phyloP scores from a whole-genome alignment of 2,113 vertebrate genomes.

The Numenius arquata region DNA sequence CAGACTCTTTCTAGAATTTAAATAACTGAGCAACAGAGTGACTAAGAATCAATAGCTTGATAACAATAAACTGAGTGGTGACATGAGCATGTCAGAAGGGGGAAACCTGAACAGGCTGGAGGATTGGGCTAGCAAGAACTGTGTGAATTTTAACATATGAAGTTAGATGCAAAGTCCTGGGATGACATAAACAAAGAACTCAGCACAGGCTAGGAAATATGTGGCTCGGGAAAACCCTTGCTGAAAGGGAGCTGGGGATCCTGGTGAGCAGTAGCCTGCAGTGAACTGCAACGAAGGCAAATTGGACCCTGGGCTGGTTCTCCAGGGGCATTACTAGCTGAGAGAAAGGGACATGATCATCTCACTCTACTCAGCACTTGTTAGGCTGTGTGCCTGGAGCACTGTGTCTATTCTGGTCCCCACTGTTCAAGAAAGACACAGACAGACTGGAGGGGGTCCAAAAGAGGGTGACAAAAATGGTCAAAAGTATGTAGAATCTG shows the following conservation, averaged over 20 bases:
- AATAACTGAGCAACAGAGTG: neutral
- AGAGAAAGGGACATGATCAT: neutral
- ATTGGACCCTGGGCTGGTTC: neutral
- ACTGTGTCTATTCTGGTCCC: neutral
- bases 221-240: neutral
- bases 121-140: neutral
- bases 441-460: neutral
- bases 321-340: neutral
- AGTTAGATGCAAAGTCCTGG: neutral
- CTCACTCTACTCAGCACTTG: neutral
- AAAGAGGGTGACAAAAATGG: neutral
- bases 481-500: neutral
- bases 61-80: neutral
- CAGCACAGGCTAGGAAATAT: neutral
- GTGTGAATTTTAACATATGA: neutral
- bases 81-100: neutral
- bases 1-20: neutral
- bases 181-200: neutral
- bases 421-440: neutral
- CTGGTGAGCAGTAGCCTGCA: neutral
- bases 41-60: neutral
- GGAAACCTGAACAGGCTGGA: neutral
- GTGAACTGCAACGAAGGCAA: neutral
- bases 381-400: accelerated
- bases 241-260: neutral